Base-by-base conservation (phyloP, 64 coral and sea anemone species). In the Cladopsammia gracilis region DNA sequence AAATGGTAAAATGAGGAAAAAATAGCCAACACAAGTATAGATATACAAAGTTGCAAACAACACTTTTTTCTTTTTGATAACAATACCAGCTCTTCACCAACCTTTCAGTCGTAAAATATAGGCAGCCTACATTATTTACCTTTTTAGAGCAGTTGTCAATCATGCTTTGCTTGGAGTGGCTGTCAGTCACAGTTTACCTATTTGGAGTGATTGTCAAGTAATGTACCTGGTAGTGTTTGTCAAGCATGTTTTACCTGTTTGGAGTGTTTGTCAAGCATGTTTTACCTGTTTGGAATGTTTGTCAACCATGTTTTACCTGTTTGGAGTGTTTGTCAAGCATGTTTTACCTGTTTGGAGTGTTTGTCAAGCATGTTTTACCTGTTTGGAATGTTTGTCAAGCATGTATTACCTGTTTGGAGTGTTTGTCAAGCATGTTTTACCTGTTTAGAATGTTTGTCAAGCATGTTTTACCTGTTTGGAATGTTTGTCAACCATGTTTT, bases 241-340 rank as follows among this genome's bases (percentile, higher is more conserved):
- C 45, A 5, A 18, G 9, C 1, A 20, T 10, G 2, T 57, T 75
- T 52, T 68, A 98, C 97, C 97, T 98, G 97, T 96, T 98, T 34
- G 34, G 34, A 34, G 34, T 34, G 34, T 34, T 34, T 34, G 34
- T 34, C 45, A 5, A 18, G 9, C 1, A 20, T 10, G 2, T 57
- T 3, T 92, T 10, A 25, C 6, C 73, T 64, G 13, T 7, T 20
- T 51, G 47, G 53, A 20, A 7, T 54, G 2, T 16, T 59, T 84
- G 9, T 34, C 45, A 5, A 18, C 5, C 1, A 20, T 10, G 2
- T 57, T 75, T 52, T 68, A 98, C 97, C 97, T 98, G 97, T 96
- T 98, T 98, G 12, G 97, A 98, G 66, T 95, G 93, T n/a, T 98
- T 98, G 50, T 98, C 97, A 22, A 87, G 82, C 97, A 98, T 98